These are phyloP conservation scores for Iselma pallidipennis DNA, from an alignment of 2,888 invertebrate genomes.

Conservation along the genomic window DNA sequence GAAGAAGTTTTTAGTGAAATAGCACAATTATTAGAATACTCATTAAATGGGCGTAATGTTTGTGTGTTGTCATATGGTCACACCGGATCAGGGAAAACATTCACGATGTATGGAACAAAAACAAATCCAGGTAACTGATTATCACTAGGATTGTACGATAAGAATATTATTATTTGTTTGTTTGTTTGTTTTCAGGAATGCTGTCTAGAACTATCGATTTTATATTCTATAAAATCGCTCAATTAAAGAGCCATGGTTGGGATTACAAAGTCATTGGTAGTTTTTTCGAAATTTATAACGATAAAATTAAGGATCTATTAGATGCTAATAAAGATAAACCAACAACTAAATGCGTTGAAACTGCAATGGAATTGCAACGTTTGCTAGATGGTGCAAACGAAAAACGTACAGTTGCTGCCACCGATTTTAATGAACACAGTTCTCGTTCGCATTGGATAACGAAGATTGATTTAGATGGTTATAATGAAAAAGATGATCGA, in stretches of 20 bases:
- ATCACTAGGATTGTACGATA: neutral
- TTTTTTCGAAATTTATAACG: constrained; percentile 74
- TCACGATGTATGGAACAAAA: constrained; percentile 79
- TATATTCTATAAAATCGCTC: constrained; percentile 73
- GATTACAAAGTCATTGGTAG: constrained; percentile 65
- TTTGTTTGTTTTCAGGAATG: constrained; percentile 68
- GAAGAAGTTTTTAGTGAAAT: constrained; percentile 82
- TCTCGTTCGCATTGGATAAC: constrained; percentile 60
- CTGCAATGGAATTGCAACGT: constrained; percentile 67
- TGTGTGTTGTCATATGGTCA: constrained; percentile 93
- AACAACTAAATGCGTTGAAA: constrained; percentile 64
- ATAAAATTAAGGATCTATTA: constrained; percentile 60
- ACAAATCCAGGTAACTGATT: constrained; percentile 45
- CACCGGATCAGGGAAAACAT: constrained; percentile 89
- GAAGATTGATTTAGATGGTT: constrained; percentile 68
- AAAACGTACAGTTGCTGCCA: constrained; percentile 68
- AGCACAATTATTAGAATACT: constrained; percentile 82
- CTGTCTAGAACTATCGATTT: constrained; percentile 83
- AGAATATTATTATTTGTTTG: neutral
- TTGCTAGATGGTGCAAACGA: constrained; percentile 75
- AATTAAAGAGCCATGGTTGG: constrained; percentile 77
- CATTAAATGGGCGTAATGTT: constrained; percentile 86
- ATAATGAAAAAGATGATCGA: constrained; percentile 65
- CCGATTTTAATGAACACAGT: constrained; percentile 63
- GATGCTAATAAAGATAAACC: constrained; percentile 58